Evolutionary conservation across 2,797 vertebrate genomes (phyloP).

Genomic region (Neosilurus mollespiculum): DNA sequence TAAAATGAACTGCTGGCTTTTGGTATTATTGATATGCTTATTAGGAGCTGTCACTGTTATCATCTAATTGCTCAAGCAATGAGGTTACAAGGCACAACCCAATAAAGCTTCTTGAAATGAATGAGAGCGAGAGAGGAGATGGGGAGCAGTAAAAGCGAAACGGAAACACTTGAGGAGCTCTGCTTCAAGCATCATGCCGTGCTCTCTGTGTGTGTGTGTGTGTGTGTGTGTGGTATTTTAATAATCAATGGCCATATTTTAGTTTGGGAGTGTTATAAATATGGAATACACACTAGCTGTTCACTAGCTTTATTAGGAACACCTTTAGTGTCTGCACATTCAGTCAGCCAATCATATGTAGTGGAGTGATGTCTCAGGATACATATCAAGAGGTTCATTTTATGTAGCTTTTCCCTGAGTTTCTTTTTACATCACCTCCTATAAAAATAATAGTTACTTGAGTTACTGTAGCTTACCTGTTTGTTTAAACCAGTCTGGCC

Average conservation of each 20-base stretch:
- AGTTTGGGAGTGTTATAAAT: not conserved
- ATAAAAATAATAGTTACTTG: not conserved
- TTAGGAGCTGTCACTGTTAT: slow-evolving; percentile 26
- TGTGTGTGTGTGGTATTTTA: not conserved
- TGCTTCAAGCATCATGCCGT: not conserved
- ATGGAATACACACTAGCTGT: not conserved
- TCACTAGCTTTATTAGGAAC: not conserved
- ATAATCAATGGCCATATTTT: not conserved
- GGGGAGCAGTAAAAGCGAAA: slow-evolving; percentile 22
- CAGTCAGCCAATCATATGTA: not conserved
- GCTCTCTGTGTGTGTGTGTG: not conserved
- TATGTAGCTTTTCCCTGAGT: not conserved
- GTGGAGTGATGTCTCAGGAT: not conserved
- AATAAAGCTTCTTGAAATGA: slow-evolving; percentile 7
- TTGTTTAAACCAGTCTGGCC: not conserved
- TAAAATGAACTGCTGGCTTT: slow-evolving; percentile 19
- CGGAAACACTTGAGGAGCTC: slow-evolving; percentile 11
- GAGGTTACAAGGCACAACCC: slow-evolving; percentile 23
- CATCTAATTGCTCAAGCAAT: slow-evolving; percentile 30
- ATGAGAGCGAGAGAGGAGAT: not conserved
- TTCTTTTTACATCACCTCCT: not conserved
- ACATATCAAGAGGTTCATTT: not conserved
- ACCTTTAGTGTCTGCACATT: too few relatives aligned
- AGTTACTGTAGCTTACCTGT: not conserved
- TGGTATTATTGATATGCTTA: slow-evolving; percentile 34